phyloP scores from a whole-genome alignment of 2,113 vertebrate species.

The Sialia sialis region DNA sequence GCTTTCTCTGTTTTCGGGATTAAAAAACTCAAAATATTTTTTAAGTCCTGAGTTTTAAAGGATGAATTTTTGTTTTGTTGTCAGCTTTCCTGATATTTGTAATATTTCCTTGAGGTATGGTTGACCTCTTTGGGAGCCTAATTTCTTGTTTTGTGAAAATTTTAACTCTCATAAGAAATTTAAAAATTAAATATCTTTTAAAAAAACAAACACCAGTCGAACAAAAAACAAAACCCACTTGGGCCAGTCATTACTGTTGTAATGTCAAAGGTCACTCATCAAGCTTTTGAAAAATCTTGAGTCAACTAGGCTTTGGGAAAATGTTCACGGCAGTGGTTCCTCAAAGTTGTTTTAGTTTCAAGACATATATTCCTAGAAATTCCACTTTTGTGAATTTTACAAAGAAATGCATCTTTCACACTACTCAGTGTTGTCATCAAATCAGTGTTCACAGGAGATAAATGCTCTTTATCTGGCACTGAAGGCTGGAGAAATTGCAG shows the following conservation, averaged over 20 bases:
- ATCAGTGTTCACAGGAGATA: background rate
- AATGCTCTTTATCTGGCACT: background rate
- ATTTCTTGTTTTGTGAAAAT: background rate
- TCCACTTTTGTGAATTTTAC: background rate
- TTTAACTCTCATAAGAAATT: background rate
- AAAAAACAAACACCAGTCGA: background rate
- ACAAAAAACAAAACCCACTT: fast-evolving
- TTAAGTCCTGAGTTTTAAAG: background rate
- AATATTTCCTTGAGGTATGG: background rate
- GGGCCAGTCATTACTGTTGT: background rate
- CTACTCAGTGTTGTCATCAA: background rate
- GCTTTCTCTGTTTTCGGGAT: background rate
- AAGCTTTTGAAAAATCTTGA: background rate
- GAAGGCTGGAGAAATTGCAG: background rate
- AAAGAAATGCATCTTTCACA: background rate
- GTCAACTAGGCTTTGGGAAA: background rate
- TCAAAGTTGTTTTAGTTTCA: background rate
- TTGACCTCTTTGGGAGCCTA: background rate
- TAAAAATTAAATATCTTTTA: background rate
- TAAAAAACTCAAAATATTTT: background rate
- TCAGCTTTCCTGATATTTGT: background rate
- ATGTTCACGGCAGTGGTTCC: background rate
- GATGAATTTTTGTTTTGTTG: background rate
- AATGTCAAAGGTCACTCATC: background rate
- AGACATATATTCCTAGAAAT: background rate